Percentiles rank a stretch among this genome's conserved stretches.
These are phyloP conservation scores for Rhyacophila evoluta DNA, from an alignment of 2,888 invertebrate species.

Conservation along the genomic window DNA sequence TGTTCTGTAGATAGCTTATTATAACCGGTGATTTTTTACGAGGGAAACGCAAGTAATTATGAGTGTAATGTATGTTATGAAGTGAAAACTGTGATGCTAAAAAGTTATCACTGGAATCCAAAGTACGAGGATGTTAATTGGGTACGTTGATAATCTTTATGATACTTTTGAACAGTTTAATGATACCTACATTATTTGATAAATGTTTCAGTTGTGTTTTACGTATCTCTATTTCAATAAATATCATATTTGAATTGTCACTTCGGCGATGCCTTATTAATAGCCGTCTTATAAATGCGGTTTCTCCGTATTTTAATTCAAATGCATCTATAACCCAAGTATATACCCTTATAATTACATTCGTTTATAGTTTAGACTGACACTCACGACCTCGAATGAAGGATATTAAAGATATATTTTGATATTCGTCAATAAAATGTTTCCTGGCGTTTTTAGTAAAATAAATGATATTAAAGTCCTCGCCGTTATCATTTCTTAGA, in stretches of 20 bases:
- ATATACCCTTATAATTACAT: too few relatives aligned
- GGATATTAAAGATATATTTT: too few relatives aligned
- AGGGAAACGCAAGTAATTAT: neutral
- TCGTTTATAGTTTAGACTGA: too few relatives aligned
- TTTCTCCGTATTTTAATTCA: neutral
- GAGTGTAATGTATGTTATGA: neutral
- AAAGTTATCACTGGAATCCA: neutral
- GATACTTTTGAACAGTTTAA: neutral
- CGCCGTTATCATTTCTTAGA: too few relatives aligned
- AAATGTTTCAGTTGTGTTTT: neutral
- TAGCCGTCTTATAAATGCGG: too few relatives aligned
- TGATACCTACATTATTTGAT: neutral
- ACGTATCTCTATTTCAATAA: neutral
- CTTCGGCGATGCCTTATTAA: too few relatives aligned
- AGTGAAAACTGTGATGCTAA: neutral
- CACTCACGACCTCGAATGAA: too few relatives aligned
- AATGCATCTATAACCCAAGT: neutral
- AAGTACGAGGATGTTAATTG: conserved; percentile 4
- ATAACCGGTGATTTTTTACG: neutral
- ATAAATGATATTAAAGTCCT: too few relatives aligned
- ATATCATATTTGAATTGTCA: too few relatives aligned
- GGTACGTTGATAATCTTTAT: neutral
- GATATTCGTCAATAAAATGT: too few relatives aligned
- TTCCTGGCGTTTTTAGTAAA: too few relatives aligned
- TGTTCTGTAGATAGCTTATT: neutral